These are phyloP conservation scores for Lissonota sp. DNA, from an alignment of 2,888 invertebrate genomes.

Conservation along the genomic window DNA sequence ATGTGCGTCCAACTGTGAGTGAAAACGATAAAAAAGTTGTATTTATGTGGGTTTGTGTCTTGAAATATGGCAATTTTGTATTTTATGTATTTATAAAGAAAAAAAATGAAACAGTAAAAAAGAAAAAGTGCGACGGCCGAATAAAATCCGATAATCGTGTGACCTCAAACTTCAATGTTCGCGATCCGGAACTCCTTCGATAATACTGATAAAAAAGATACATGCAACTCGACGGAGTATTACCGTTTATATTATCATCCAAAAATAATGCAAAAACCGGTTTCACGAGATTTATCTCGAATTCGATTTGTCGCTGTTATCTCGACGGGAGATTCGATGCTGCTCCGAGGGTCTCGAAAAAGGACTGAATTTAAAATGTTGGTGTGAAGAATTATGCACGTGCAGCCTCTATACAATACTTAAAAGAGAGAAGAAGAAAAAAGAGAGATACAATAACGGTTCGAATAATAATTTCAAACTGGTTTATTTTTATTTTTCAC, in stretches of 20 bases:
- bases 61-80: neutral
- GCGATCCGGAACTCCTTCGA: constrained; percentile 26
- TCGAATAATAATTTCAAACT: constrained; percentile 37
- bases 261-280: constrained; percentile 54
- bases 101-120: neutral
- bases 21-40: no score
- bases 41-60: neutral
- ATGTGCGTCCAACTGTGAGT: no score
- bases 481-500: constrained; percentile 23
- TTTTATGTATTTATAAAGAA: neutral
- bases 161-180: constrained; percentile 36
- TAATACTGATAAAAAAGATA: constrained; percentile 22
- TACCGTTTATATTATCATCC: constrained; percentile 20
- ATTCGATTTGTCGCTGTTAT: constrained; percentile 28
- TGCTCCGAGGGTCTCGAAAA: constrained; percentile 23
- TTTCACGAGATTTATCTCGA: constrained; percentile 17
- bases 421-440: neutral
- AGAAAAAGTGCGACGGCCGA: neutral
- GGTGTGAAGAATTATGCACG: constrained; percentile 26
- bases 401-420: neutral
- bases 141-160: constrained; percentile 25
- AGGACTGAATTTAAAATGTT: constrained; percentile 36
- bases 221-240: neutral
- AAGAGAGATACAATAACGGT: constrained; percentile 39
- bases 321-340: constrained; percentile 27